These are phyloP conservation scores for Astyanax mexicanus DNA, from an alignment of 2,797 vertebrate species.

Conservation along the genomic window DNA sequence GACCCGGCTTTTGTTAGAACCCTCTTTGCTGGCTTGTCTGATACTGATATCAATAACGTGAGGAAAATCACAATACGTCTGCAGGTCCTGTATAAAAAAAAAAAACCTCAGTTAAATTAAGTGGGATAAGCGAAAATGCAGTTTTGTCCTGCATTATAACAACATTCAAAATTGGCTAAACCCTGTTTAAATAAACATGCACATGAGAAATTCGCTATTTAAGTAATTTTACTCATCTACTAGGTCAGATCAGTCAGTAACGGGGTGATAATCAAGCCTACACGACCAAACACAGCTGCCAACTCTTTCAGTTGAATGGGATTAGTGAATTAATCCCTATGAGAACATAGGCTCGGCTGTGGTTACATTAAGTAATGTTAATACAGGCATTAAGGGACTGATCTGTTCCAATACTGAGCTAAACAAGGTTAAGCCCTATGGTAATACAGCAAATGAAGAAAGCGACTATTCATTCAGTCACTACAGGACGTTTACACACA, in stretches of 20 bases:
- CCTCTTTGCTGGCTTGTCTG: conserved; percentile 92
- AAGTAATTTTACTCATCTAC: neutral
- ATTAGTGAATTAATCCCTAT: neutral
- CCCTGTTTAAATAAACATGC: neutral
- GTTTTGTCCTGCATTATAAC: neutral
- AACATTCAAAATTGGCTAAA: neutral
- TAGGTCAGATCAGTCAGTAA: neutral
- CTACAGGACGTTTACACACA: neutral
- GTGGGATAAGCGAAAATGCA: neutral
- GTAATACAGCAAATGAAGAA: neutral
- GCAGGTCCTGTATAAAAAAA: conserved; percentile 80
- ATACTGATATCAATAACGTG: conserved; percentile 96
- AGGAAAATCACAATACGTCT: conserved; percentile 94
- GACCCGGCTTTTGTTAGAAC: conserved; percentile 88
- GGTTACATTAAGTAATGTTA: neutral
- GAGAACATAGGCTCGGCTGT: conserved; percentile 11
- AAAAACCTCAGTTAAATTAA: conserved; percentile 14
- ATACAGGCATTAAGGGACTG: neutral
- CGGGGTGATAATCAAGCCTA: neutral
- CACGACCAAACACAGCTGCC: neutral
- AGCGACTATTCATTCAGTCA: neutral
- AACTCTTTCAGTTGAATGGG: neutral
- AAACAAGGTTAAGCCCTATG: conserved; percentile 6
- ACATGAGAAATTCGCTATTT: neutral
- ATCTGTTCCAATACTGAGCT: neutral